phyloP scores from a whole-genome alignment of 2,797 vertebrate species.

The Halcyon chelicuti region DNA sequence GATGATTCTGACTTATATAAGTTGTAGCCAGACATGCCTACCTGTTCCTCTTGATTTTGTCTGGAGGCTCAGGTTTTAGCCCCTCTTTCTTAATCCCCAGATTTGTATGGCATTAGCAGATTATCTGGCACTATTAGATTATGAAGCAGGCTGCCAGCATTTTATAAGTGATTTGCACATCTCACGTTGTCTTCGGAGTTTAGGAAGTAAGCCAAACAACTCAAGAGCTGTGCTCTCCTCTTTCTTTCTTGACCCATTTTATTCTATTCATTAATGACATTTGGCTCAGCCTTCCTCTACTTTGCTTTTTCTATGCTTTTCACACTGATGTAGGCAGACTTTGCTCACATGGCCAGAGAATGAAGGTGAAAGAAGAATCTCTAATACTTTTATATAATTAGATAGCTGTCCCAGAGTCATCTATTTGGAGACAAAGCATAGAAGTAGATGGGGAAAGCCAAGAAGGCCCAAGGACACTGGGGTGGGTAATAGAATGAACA shows the following conservation, averaged over 20 bases:
- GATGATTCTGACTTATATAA: neutral
- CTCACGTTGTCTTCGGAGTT: neutral
- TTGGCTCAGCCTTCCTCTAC: neutral
- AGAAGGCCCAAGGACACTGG: neutral
- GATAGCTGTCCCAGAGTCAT: neutral
- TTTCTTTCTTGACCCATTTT: conserved; percentile 7
- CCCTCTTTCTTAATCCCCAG: neutral
- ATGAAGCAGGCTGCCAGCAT: neutral
- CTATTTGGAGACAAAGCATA: neutral
- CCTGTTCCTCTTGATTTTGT: neutral
- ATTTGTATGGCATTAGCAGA: neutral
- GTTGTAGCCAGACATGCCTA: neutral
- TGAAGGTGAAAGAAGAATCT: neutral
- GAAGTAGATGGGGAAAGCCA: neutral
- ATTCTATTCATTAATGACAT: neutral
- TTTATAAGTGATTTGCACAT: neutral
- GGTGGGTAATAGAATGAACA: neutral
- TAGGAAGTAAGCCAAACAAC: neutral
- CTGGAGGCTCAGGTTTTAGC: neutral
- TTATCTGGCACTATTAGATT: neutral
- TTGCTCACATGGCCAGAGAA: neutral
- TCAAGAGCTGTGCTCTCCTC: neutral
- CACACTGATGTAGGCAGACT: neutral
- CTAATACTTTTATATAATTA: neutral
- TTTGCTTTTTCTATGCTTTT: neutral